phyloP scores from a whole-genome alignment of 2,797 vertebrate species.

The Neostethus bicornis region DNA sequence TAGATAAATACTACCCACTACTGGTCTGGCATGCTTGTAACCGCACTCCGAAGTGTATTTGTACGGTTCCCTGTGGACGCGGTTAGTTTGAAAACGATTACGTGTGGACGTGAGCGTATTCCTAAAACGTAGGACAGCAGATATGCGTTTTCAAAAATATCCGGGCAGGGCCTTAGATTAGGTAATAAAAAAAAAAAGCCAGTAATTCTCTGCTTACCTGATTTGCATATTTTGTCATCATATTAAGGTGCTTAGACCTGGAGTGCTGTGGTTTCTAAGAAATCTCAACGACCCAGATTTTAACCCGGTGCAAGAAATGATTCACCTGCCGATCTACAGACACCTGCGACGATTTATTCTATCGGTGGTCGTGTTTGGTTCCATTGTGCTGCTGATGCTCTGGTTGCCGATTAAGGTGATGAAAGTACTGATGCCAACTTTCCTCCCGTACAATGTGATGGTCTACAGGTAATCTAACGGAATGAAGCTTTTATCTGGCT shows the following conservation, averaged over 20 bases:
- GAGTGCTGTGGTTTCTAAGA: constrained; percentile 98
- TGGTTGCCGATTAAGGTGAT: constrained; percentile 98
- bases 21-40: too few relatives aligned
- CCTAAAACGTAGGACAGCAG: too few relatives aligned
- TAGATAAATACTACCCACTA: too few relatives aligned
- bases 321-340: constrained; percentile 97
- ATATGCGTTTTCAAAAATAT: too few relatives aligned
- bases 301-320: constrained; percentile 99
- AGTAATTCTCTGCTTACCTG: too few relatives aligned
- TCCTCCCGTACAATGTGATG: constrained; percentile 99
- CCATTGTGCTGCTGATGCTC: constrained; percentile 97
- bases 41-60: too few relatives aligned
- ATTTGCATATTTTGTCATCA: too few relatives aligned
- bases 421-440: constrained; percentile 91
- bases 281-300: constrained; percentile 99
- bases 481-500: too few relatives aligned
- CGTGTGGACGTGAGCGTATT: too few relatives aligned
- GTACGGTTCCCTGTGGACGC: too few relatives aligned
- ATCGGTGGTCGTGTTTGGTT: constrained; percentile 98
- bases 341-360: constrained; percentile 97
- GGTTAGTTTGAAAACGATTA: too few relatives aligned
- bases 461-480: constrained; percentile 90
- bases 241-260: constrained; percentile 92
- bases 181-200: too few relatives aligned
- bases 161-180: background rate